A percentile compares a stretch with the other conserved stretches of the same genome.
Conservation (phyloP, 2,797 vertebrate species). For the Cirrhinus molitorella region DNA sequence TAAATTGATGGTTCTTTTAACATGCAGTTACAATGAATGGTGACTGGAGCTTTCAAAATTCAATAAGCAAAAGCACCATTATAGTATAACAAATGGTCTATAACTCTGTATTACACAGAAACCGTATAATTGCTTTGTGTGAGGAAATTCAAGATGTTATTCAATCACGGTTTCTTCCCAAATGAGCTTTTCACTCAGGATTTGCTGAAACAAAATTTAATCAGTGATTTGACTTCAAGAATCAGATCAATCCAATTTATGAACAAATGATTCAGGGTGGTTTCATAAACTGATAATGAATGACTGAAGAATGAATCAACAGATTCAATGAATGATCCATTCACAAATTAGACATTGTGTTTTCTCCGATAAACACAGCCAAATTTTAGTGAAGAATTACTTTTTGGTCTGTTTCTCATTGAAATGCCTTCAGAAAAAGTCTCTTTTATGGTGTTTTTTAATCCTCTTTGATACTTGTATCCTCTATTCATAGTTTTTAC, state of each 20-base stretch:
- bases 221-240: neutral
- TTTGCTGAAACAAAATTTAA: neutral
- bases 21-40: neutral
- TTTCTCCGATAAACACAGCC: no score
- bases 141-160: neutral
- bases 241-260: neutral
- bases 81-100: neutral
- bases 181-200: neutral
- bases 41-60: neutral
- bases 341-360: no score
- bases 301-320: neutral
- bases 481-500: neutral
- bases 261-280: neutral
- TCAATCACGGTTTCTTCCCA: neutral
- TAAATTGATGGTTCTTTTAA: neutral
- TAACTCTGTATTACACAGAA: neutral
- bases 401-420: neutral
- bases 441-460: neutral
- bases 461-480: neutral
- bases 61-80: neutral
- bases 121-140: neutral
- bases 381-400: neutral
- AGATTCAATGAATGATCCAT: neutral
- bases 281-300: neutral
- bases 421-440: neutral